Evolutionary conservation across 2,797 vertebrate species (phyloP), one percentile per base, ranked within the genome.

Genomic region (Thaleichthys pacificus): DNA sequence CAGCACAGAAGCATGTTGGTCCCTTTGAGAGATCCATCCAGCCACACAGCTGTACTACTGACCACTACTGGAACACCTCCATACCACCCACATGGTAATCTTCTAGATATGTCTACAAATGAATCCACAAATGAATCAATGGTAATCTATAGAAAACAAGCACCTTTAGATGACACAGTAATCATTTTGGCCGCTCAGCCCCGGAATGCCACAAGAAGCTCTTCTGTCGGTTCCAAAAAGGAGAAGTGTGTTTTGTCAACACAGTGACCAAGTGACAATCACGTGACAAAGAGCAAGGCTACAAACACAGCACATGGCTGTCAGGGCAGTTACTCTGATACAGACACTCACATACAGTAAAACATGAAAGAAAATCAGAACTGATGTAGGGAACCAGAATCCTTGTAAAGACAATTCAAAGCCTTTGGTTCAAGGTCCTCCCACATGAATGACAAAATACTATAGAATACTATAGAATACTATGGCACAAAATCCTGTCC

Each of bases 401-500:
- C 82, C 84, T 73, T 74, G 73, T 83, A 84, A 82, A 87, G 88
- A 87, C 88, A 74, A 70, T 82, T 80, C 19, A 73, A 81, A 86
- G 80, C 79, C 69, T 72, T 80, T 82, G 81, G 63, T 77, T 61
- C 49, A n/a, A 79, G 76, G 76, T 77, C 65, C 69, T 86, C 77
- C 76, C 81, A 80, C 82, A 73, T 77, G 66, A 80, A 78, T 78
- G 77, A 80, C 38, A 86, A 88, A 91, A 87, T 89, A 89, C 88
- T 87, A 88, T 86, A 67, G 86, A 88, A 86, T 85, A 78, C 87
- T 87, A 88, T 86, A 68, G 86, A 88, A 86, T 84, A 78, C 77
- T 91, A 91, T 93, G 91, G 91, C 92, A 94, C 92, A 89, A 89
- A 89, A 86, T 91, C 83, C 87, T 86, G 86, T 87, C 82, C 76